Percentiles rank a stretch among this genome's conserved stretches.
These are phyloP conservation scores for Daphoenositta chrysoptera DNA, from an alignment of 2,113 vertebrate genomes.

Conservation along the genomic window DNA sequence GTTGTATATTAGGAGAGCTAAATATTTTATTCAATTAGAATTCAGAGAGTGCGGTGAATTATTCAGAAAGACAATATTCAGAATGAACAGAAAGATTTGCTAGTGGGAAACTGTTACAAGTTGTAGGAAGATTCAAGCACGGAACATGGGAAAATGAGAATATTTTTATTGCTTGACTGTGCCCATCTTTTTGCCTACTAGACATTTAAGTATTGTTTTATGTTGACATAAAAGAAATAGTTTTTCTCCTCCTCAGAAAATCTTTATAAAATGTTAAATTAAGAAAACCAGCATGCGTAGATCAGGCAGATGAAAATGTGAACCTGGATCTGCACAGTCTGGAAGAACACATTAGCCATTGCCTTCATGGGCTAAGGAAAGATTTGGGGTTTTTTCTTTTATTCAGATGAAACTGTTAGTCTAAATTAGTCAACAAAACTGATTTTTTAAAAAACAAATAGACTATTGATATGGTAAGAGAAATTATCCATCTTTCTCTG, in stretches of 20 bases:
- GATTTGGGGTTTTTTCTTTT: background rate
- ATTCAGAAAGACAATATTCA: background rate
- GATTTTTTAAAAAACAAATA: background rate
- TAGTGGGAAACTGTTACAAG: background rate
- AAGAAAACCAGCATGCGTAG: fast-evolving
- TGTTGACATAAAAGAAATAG: background rate
- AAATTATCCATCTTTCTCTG: background rate
- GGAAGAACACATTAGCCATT: background rate
- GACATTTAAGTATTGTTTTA: background rate
- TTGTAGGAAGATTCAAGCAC: background rate
- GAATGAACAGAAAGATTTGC: background rate
- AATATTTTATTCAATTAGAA: background rate
- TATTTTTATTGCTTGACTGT: background rate
- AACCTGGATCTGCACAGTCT: background rate
- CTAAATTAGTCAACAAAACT: background rate
- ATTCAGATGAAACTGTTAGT: background rate
- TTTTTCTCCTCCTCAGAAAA: background rate
- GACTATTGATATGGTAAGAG: background rate
- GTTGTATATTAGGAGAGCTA: background rate
- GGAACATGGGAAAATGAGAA: background rate
- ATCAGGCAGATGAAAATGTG: background rate
- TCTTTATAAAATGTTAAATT: background rate
- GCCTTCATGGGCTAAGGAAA: background rate
- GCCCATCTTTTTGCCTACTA: background rate
- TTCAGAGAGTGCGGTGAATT: background rate